Conservation (phyloP, 2,113 vertebrate genomes). For the Misgurnus mizolepis region DNA sequence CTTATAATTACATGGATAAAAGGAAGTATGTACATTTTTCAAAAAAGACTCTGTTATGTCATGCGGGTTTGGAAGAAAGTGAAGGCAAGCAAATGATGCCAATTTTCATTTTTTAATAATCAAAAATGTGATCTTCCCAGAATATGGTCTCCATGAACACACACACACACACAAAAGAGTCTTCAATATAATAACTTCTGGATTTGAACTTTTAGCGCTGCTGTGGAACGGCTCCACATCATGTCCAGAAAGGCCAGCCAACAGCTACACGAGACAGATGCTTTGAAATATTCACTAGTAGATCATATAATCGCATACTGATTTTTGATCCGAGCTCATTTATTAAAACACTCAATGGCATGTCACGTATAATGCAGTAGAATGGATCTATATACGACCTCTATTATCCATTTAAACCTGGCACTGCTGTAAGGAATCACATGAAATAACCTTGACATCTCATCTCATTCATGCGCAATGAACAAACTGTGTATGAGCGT, state of each 20-base stretch:
- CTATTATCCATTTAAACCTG: slow-evolving; percentile 6
- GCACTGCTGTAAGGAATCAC: neutral
- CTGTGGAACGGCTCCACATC: too few relatives aligned
- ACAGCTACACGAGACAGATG: slow-evolving; percentile 19
- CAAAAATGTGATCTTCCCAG: too few relatives aligned
- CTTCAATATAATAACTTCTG: too few relatives aligned
- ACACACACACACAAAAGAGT: too few relatives aligned
- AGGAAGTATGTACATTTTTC: too few relatives aligned
- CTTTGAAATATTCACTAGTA: neutral
- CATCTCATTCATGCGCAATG: slow-evolving; percentile 47
- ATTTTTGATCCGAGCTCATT: neutral
- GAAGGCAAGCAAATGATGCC: too few relatives aligned
- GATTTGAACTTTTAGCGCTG: too few relatives aligned
- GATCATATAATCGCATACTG: neutral
- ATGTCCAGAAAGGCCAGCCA: neutral
- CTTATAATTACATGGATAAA: too few relatives aligned
- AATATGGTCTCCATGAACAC: too few relatives aligned
- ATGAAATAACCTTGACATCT: neutral
- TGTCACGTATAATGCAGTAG: neutral
- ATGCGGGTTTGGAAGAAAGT: too few relatives aligned
- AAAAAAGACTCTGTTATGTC: too few relatives aligned
- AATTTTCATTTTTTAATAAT: too few relatives aligned
- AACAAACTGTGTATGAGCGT: slow-evolving; percentile 47
- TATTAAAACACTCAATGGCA: neutral
- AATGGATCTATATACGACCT: neutral